These are phyloP conservation scores for Rhamphomyia laevipes DNA, from an alignment of 2,888 invertebrate genomes.

Conservation along the genomic window DNA sequence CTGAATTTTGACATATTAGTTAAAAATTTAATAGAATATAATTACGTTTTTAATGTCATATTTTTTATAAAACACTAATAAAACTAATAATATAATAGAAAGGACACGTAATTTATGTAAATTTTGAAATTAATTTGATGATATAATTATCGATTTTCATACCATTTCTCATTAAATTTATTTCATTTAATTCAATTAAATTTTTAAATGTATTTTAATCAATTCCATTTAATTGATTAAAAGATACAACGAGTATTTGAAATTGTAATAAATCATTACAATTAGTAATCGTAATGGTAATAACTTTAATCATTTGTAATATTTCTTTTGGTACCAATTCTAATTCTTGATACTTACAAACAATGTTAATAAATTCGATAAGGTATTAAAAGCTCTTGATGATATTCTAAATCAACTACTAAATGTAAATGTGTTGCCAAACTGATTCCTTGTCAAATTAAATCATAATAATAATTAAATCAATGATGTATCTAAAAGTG, in stretches of 20 bases:
- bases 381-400: constrained; percentile 70
- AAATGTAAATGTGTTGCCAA: constrained; percentile 64
- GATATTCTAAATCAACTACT: constrained; percentile 65
- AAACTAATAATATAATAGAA: background rate
- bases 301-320: constrained; percentile 62
- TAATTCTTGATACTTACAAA: constrained; percentile 75
- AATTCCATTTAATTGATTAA: constrained; percentile 68
- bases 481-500: constrained; percentile 60
- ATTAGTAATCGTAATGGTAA: constrained; percentile 65
- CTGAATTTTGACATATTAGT: too few relatives aligned
- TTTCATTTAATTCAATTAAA: constrained; percentile 61
- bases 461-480: constrained; percentile 61
- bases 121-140: constrained; percentile 64
- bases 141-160: constrained; percentile 64
- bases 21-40: too few relatives aligned
- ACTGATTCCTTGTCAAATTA: constrained; percentile 73
- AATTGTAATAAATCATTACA: constrained; percentile 61
- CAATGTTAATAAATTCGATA: constrained; percentile 62
- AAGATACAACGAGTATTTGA: constrained; percentile 69
- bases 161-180: constrained; percentile 73
- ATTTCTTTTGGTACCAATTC: constrained; percentile 75
- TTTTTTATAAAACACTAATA: too few relatives aligned
- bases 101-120: constrained; percentile 62
- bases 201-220: constrained; percentile 64
- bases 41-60: too few relatives aligned